Evolutionary conservation across 2,797 vertebrate species (phyloP).

Genomic region (Calcarius lapponicus): DNA sequence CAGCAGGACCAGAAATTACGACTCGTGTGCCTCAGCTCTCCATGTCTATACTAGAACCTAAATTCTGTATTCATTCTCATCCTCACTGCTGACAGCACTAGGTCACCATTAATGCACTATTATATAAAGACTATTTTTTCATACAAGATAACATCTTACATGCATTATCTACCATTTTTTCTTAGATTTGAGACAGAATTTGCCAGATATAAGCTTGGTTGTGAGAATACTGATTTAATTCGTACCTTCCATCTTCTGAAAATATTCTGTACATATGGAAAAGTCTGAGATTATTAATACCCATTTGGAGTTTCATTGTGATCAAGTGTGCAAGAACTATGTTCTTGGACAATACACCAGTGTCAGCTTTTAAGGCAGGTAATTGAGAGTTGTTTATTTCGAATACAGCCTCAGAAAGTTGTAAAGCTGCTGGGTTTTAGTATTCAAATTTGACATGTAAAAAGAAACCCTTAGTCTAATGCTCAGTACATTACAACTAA

Average conservation of each 20-base stretch:
- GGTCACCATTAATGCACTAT: not conserved
- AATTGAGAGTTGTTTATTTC: not conserved
- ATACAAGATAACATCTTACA: not conserved
- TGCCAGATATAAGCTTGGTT: not conserved
- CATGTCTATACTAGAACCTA: rapidly evolving
- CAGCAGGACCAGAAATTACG: not conserved
- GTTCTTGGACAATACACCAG: not conserved
- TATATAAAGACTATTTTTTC: not conserved
- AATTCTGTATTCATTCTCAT: not conserved
- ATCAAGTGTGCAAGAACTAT: not conserved
- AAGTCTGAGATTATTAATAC: not conserved
- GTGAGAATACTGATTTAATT: not conserved
- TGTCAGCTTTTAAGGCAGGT: not conserved
- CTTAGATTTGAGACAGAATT: not conserved
- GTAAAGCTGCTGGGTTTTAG: not conserved
- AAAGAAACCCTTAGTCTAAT: not conserved
- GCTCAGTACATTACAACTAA: not conserved
- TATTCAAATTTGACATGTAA: not conserved
- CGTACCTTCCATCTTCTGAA: not conserved
- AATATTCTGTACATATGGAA: not conserved
- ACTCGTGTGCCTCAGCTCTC: not conserved
- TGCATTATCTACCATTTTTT: not conserved
- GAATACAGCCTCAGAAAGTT: not conserved
- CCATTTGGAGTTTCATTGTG: not conserved
- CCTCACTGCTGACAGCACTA: not conserved